A percentile compares a stretch with the other conserved stretches of the same genome.
These are phyloP conservation scores for Oceanodroma leucorhoa DNA, from an alignment of 2,797 vertebrate species.

Conservation along the genomic window DNA sequence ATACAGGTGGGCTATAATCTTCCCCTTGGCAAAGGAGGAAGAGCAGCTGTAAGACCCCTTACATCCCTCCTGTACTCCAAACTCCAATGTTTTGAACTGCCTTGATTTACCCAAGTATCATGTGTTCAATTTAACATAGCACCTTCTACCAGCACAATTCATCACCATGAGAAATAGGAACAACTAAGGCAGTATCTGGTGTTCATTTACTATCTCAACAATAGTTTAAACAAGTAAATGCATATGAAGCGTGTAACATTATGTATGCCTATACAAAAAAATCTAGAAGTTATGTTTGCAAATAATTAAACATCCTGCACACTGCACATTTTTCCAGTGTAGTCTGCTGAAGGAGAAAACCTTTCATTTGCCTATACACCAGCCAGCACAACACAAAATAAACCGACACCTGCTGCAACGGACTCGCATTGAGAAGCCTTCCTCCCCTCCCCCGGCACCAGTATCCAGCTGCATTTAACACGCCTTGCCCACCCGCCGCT, in stretches of 20 bases:
- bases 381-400: neutral
- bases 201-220: neutral
- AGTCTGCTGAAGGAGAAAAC: neutral
- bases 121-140: neutral
- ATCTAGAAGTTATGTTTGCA: neutral
- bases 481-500: neutral
- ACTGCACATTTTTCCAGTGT: neutral
- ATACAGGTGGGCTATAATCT: neutral
- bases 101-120: neutral
- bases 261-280: accelerated
- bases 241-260: accelerated
- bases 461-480: neutral
- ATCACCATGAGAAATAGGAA: neutral
- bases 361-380: accelerated
- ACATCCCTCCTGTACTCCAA: neutral
- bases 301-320: neutral
- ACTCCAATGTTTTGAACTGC: neutral
- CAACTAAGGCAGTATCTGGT: accelerated
- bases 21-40: neutral
- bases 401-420: neutral
- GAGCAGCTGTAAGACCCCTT: neutral
- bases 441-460: neutral
- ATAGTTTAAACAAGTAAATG: neutral
- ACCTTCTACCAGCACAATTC: neutral
- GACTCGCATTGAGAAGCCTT: accelerated